Evolutionary conservation across 2,888 invertebrate species (phyloP).

Genomic region (Hanleya hanleyi): DNA sequence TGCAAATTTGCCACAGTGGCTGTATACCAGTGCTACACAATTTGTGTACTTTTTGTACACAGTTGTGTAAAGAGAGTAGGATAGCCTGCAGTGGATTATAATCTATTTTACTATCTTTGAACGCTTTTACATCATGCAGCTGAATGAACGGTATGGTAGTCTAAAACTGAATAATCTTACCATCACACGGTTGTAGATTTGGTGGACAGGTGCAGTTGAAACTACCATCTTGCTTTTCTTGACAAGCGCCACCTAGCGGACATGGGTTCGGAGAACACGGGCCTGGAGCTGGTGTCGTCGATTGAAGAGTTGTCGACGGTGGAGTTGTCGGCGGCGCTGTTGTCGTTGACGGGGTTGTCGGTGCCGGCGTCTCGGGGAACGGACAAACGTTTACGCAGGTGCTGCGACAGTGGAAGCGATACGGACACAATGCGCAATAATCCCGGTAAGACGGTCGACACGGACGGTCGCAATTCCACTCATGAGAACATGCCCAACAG

Average conservation of each 20-base stretch:
- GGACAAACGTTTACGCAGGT: neutral
- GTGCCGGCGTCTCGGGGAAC: neutral
- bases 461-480: neutral
- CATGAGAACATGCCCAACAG: neutral
- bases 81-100: too few species aligned
- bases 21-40: too few species aligned
- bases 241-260: neutral
- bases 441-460: neutral
- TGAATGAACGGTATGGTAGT: too few species aligned
- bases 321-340: neutral
- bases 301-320: neutral
- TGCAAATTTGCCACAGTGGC: too few species aligned
- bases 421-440: neutral
- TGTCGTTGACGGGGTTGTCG: neutral
- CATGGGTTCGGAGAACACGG: neutral
- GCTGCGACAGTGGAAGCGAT: neutral
- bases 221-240: neutral
- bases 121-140: too few species aligned
- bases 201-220: neutral
- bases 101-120: too few species aligned
- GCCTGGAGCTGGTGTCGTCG: neutral
- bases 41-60: too few species aligned
- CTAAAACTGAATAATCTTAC: too few species aligned
- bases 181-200: neutral
- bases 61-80: too few species aligned